A percentile compares a stretch with the other conserved stretches of the same genome.
Evolutionary conservation across 2,888 invertebrate species (phyloP).

Genomic region (Drosophila putrida): DNA sequence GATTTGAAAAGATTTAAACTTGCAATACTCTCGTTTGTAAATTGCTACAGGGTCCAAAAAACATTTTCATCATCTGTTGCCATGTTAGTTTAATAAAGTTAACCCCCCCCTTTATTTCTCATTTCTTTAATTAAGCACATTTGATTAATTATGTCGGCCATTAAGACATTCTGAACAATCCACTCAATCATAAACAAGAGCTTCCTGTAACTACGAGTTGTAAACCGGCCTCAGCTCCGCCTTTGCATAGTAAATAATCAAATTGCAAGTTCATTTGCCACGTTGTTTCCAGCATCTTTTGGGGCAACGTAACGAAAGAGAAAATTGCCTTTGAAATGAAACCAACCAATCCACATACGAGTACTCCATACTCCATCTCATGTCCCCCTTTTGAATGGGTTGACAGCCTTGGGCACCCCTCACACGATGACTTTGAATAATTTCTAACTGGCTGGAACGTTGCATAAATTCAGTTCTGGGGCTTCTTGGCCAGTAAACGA

Average conservation of each 20-base stretch:
- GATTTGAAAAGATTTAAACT: no score
- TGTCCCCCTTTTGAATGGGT: conserved; percentile 9
- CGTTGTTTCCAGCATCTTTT: conserved; percentile 32
- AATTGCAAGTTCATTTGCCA: conserved; percentile 58
- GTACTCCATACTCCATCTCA: background rate
- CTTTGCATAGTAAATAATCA: conserved; percentile 74
- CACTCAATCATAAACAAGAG: conserved; percentile 62
- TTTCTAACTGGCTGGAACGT: conserved; percentile 65
- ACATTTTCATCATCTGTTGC: background rate
- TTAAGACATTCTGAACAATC: conserved; percentile 61
- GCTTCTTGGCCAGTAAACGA: conserved; percentile 37
- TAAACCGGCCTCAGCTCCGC: conserved; percentile 51
- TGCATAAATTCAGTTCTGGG: conserved; percentile 58
- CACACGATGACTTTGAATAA: conserved; percentile 74
- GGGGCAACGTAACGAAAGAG: conserved; percentile 56
- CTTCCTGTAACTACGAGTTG: conserved; percentile 46
- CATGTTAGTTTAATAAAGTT: conserved; percentile 15
- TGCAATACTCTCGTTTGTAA: no score
- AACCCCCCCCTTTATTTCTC: conserved; percentile 13
- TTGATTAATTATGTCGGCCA: conserved; percentile 73
- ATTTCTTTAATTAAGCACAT: conserved; percentile 69
- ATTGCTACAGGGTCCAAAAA: no score
- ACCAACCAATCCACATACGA: conserved; percentile 18
- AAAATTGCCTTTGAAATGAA: conserved; percentile 63
- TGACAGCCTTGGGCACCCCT: conserved; percentile 54